Conservation (phyloP, 2,113 vertebrate species). For the Chionodraco myersi region DNA sequence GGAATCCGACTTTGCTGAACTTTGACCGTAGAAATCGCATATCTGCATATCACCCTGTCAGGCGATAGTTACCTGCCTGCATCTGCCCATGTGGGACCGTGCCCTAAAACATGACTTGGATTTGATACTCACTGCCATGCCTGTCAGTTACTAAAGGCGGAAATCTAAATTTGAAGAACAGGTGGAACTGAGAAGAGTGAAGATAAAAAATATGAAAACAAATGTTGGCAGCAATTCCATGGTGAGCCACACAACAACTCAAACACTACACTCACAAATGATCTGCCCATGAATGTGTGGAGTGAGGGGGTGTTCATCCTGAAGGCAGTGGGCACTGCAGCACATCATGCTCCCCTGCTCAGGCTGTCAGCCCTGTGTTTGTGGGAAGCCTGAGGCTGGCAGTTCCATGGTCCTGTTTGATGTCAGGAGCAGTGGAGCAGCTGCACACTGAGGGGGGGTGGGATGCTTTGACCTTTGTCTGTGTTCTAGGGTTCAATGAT, state of each 20-base stretch:
- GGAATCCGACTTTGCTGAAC: too few species aligned
- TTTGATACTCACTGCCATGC: neutral
- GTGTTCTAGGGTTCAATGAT: neutral
- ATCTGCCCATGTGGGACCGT: too few species aligned
- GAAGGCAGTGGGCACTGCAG: conserved; percentile 8
- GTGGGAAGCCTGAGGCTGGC: conserved; percentile 33
- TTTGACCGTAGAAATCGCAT: too few species aligned
- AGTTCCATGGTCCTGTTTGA: conserved; percentile 29
- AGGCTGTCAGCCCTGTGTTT: conserved; percentile 11
- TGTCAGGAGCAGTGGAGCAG: neutral
- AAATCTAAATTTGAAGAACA: conserved; percentile 3
- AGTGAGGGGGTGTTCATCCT: conserved; percentile 11
- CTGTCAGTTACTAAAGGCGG: neutral
- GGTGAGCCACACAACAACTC: neutral
- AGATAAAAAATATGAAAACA: neutral
- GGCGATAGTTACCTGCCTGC: too few species aligned
- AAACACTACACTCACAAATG: conserved; percentile 2
- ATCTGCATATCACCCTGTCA: too few species aligned
- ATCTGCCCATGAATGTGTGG: neutral
- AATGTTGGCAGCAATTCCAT: neutral
- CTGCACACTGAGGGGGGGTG: neutral
- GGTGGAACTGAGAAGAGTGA: neutral
- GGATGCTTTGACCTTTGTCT: conserved; percentile 8
- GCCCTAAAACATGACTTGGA: neutral
- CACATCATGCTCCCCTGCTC: conserved; percentile 16